Evolutionary conservation across 2,888 invertebrate species (phyloP).

Genomic region (Stratiomys singularior): DNA sequence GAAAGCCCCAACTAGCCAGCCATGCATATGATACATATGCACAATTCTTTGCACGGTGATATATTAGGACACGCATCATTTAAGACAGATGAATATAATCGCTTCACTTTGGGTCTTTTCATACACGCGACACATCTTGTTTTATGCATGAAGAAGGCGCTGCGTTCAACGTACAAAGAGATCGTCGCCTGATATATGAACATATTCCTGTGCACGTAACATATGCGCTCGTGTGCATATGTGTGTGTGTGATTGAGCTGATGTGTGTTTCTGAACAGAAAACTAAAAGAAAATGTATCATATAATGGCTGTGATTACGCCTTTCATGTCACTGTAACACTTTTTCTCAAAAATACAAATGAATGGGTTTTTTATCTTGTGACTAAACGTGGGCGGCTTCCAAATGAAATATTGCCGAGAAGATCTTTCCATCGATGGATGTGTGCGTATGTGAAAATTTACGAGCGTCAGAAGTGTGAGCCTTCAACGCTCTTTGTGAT

Average conservation of each 20-base stretch:
- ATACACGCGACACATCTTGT: constrained; percentile 14
- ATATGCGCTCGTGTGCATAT: neutral
- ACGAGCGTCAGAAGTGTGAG: constrained; percentile 47
- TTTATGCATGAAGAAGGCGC: neutral
- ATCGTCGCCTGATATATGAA: neutral
- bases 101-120: constrained; percentile 23
- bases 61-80: constrained; percentile 29
- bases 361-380: constrained; percentile 10
- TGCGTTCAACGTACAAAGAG: constrained; percentile 1
- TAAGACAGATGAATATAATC: constrained; percentile 29
- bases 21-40: neutral
- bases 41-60: constrained; percentile 7
- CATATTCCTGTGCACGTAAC: neutral
- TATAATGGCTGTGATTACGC: constrained; percentile 32
- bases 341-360: constrained; percentile 12
- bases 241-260: neutral
- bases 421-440: neutral
- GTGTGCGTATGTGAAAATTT: constrained; percentile 38
- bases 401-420: constrained; percentile 15
- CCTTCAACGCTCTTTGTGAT: constrained; percentile 47
- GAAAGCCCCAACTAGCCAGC: no score
- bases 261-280: neutral
- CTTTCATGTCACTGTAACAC: constrained; percentile 26
- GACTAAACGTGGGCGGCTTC: constrained; percentile 26
- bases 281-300: constrained; percentile 7